Percentiles rank a stretch among this genome's conserved stretches.
phyloP scores from a whole-genome alignment of 2,113 vertebrate genomes.

The Ciconia maguari region DNA sequence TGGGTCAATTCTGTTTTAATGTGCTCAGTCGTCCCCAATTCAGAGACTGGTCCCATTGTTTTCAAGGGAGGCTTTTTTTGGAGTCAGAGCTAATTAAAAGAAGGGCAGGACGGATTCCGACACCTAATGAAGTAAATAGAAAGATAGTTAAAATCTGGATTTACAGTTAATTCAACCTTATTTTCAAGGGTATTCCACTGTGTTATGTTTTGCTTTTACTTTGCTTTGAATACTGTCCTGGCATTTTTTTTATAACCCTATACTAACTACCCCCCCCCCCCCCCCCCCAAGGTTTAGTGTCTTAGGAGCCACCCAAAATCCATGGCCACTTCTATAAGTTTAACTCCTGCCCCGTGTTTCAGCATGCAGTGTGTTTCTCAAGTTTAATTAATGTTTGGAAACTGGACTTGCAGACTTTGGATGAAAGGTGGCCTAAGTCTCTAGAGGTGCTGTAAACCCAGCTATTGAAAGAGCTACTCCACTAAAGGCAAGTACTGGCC shows the following conservation, averaged over 20 bases:
- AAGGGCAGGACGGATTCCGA: not conserved
- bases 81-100: slow-evolving; percentile 53
- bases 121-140: not conserved
- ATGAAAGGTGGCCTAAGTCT: not conserved
- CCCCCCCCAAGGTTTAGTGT: not conserved
- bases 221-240: not conserved
- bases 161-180: not conserved
- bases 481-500: not conserved
- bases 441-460: not conserved
- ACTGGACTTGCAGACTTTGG: not conserved
- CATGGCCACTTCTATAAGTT: not conserved
- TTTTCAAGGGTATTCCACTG: not conserved
- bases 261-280: not conserved
- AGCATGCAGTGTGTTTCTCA: fast-evolving
- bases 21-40: slow-evolving; percentile 21
- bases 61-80: not conserved
- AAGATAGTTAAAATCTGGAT: not conserved
- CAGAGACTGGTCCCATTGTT: slow-evolving; percentile 58
- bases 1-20: slow-evolving; percentile 63
- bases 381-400: not conserved
- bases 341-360: not conserved
- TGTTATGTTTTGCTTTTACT: not conserved
- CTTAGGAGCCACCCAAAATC: not conserved
- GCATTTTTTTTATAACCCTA: not conserved
- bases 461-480: not conserved